Evolutionary conservation across 2,797 vertebrate genomes (phyloP).

Genomic region (Zalophus californianus): DNA sequence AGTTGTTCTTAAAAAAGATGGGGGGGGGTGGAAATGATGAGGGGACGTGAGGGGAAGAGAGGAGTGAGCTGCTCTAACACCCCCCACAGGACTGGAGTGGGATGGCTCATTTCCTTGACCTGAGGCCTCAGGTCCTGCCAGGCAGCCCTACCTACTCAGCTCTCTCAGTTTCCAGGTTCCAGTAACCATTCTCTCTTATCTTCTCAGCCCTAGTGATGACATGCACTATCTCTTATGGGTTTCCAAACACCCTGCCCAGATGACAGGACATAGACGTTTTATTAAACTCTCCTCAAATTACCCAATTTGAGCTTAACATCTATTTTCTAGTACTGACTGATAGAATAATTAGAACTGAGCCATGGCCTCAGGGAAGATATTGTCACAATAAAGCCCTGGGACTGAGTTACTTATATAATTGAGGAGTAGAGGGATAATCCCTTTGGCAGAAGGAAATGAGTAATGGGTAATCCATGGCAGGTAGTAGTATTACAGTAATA

Average conservation of each 20-base stretch:
- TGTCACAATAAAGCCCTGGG: neutral
- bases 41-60: neutral
- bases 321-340: neutral
- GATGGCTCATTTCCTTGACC: neutral
- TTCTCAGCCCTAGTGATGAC: neutral
- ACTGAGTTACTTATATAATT: neutral
- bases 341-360: neutral
- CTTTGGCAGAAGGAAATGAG: conserved; percentile 32
- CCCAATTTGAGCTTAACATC: neutral
- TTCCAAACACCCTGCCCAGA: neutral
- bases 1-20: neutral
- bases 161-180: neutral
- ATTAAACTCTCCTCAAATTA: neutral
- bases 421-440: neutral
- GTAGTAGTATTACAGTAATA: neutral
- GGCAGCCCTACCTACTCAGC: neutral
- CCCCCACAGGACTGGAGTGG: neutral
- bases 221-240: neutral
- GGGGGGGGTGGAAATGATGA: neutral
- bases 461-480: neutral
- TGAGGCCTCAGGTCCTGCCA: neutral
- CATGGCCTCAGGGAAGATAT: neutral
- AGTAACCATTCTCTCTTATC: neutral
- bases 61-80: fast-evolving
- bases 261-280: neutral